phyloP scores from a whole-genome alignment of 1,140 invertebrate genomes.

The Chrysoperla carnea region DNA sequence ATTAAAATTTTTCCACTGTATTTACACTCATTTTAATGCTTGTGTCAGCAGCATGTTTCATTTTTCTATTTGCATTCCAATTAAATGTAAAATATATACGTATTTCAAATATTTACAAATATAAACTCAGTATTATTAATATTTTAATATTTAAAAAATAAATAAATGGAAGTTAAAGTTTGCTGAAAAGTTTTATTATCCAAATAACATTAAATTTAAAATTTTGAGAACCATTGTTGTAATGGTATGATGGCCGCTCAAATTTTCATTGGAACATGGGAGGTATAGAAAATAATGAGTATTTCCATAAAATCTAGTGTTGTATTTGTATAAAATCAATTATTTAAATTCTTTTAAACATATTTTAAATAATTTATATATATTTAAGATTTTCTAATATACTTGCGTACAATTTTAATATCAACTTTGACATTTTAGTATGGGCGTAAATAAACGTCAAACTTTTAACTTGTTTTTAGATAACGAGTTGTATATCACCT shows the following conservation, averaged over 20 bases:
- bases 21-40: too few species aligned
- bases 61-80: too few species aligned
- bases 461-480: slow-evolving; percentile 13
- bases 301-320: neutral
- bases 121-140: too few species aligned
- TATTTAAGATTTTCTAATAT: neutral
- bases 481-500: slow-evolving; percentile 28
- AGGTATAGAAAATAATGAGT: slow-evolving; percentile 14
- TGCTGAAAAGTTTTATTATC: too few species aligned
- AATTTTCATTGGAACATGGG: slow-evolving; percentile 22
- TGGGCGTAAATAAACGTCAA: neutral
- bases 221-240: neutral
- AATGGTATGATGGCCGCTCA: slow-evolving; percentile 15
- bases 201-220: too few species aligned
- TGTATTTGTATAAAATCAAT: neutral
- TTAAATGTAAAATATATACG: too few species aligned
- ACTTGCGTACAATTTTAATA: neutral
- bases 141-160: too few species aligned
- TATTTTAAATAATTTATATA: neutral
- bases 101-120: too few species aligned
- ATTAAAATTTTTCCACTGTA: too few species aligned
- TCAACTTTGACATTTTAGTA: neutral
- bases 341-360: neutral
- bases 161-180: too few species aligned
- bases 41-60: too few species aligned